Percentiles rank a stretch among this genome's conserved stretches.
Conservation (phyloP, 2,113 vertebrate species). For the Sprattus sprattus region DNA sequence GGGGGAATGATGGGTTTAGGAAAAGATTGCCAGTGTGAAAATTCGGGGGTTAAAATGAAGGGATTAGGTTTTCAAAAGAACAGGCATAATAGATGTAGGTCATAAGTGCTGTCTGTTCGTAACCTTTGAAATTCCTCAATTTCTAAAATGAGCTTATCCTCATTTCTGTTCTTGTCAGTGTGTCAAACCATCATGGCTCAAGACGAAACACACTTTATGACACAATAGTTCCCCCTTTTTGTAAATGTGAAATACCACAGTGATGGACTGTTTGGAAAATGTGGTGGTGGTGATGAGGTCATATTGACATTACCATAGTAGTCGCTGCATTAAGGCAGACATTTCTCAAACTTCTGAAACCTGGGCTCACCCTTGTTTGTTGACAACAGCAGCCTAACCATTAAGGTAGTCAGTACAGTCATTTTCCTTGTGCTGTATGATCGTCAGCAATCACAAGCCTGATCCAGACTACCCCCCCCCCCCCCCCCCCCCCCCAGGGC, state of each 20-base stretch:
- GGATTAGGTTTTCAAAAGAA: too few species aligned
- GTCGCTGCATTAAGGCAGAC: neutral
- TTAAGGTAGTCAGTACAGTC: neutral
- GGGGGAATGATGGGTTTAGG: neutral
- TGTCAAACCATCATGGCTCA: neutral
- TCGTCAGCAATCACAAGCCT: neutral
- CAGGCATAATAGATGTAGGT: too few species aligned
- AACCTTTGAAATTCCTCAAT: neutral
- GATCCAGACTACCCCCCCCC: neutral
- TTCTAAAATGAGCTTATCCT: too few species aligned
- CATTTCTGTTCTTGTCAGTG: neutral
- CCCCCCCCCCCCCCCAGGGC: neutral
- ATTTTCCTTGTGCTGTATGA: neutral
- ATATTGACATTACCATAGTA: neutral
- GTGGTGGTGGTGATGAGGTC: neutral
- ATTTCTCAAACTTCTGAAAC: neutral
- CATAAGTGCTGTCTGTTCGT: neutral
- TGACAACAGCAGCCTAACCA: neutral
- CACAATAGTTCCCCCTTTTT: neutral
- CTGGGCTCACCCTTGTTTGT: neutral
- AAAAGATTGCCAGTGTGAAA: neutral
- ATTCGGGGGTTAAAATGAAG: too few species aligned
- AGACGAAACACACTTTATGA: too few species aligned
- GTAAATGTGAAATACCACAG: neutral
- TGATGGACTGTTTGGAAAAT: neutral